A percentile compares a stretch with the other conserved stretches of the same genome.
phyloP scores from a whole-genome alignment of 92 coral and sea anemone genomes.

The Actinernus sp. region DNA sequence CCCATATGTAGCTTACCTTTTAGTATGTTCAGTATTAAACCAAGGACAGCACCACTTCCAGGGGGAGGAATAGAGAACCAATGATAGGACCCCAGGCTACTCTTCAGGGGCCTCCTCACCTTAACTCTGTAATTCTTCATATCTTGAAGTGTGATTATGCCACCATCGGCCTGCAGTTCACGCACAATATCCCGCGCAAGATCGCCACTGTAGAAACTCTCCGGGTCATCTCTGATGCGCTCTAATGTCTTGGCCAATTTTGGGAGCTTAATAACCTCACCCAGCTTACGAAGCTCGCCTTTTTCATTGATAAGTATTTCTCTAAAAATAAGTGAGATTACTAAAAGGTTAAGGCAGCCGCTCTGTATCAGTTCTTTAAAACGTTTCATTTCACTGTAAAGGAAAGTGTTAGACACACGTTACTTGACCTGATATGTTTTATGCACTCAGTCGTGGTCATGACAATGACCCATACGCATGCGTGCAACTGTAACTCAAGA shows the following conservation, averaged over 20 bases:
- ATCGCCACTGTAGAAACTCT: conserved; percentile 83
- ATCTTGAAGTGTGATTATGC: conserved; percentile 82
- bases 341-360: too few relatives aligned
- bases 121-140: conserved; percentile 62
- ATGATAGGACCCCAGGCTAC: conserved; percentile 57
- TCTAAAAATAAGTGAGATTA: conserved; percentile 47
- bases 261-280: conserved; percentile 78
- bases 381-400: too few relatives aligned
- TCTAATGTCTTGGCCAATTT: conserved; percentile 84
- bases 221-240: conserved; percentile 77
- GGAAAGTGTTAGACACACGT: too few relatives aligned
- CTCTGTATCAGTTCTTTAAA: too few relatives aligned
- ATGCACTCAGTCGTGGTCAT: too few relatives aligned
- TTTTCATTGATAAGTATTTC: conserved; percentile 70
- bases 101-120: conserved; percentile 54
- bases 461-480: too few relatives aligned
- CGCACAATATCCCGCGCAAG: conserved; percentile 86
- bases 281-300: conserved; percentile 64
- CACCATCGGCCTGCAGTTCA: conserved; percentile 83
- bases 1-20: too few relatives aligned
- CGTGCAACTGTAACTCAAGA: too few relatives aligned
- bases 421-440: too few relatives aligned
- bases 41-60: conserved; percentile 90
- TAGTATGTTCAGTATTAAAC: conserved; percentile 79
- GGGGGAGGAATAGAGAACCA: conserved; percentile 91